Conservation (phyloP, 2,888 invertebrate species). For the Scrobipalpa atriplicella region DNA sequence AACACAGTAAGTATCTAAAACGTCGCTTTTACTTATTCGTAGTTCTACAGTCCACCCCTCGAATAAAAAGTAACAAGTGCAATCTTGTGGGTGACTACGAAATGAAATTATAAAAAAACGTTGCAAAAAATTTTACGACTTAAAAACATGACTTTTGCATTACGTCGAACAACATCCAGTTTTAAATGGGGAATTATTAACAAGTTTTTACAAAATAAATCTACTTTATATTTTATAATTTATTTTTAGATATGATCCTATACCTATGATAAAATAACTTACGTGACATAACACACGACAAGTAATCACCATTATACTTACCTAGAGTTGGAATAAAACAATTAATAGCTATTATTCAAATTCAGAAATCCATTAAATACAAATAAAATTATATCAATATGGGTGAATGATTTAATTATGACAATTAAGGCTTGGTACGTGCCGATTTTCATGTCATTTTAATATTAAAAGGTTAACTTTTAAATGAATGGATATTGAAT, state of each 20-base stretch:
- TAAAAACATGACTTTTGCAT: slow-evolving; percentile 75
- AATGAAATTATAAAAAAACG: slow-evolving; percentile 62
- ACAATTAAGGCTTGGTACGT: slow-evolving; percentile 15
- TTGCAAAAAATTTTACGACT: slow-evolving; percentile 51
- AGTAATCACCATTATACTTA: background rate
- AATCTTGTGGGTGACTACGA: slow-evolving; percentile 76
- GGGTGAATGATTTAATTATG: slow-evolving; percentile 22
- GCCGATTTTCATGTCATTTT: slow-evolving; percentile 8
- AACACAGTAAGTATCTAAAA: background rate
- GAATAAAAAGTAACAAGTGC: slow-evolving; percentile 55
- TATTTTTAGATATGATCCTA: too few species aligned
- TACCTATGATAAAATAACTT: slow-evolving; percentile 28
- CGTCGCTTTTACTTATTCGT: slow-evolving; percentile 43
- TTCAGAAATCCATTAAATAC: background rate
- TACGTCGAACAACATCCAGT: slow-evolving; percentile 50
- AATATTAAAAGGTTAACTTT: background rate
- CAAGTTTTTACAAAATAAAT: too few species aligned
- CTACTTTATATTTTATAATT: background rate
- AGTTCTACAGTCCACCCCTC: slow-evolving; percentile 57
- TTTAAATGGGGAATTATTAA: slow-evolving; percentile 38
- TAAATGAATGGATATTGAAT: background rate
- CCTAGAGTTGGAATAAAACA: too few species aligned
- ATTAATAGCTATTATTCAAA: background rate
- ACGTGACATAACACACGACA: slow-evolving; percentile 18
- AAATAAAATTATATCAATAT: background rate